Evolutionary conservation across 2,888 invertebrate genomes (phyloP), one percentile per base, ranked within the genome.

Genomic region (Pollenia labialis): DNA sequence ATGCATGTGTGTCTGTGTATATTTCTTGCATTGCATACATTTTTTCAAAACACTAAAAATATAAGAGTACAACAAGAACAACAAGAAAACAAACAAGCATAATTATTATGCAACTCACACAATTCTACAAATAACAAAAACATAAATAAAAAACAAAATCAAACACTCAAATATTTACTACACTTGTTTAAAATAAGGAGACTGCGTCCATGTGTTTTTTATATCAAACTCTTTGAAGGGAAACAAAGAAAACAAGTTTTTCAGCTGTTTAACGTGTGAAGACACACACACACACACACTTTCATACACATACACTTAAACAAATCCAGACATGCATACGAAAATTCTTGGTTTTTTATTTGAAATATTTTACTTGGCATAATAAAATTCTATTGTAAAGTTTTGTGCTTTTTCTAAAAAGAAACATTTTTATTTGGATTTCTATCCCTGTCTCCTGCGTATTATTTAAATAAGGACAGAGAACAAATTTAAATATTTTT

Each of bases 21-120:
- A 6, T 32, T 4, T 32, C 0, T 32, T 32, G 2, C 6, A 32
- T 32, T 32, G 32, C 32, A 32, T 32, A 32, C 1, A 32, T 4
- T 0, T 32, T 32, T 32, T 32, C 0, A 32, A 32, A 32, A 32
- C 32, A 32, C 32, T 32, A 32, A 1, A 32, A 32, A 32, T 32
- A 32, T 32, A 32, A 32, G 32, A 32, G 32, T 32, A 32, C 6
- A 32, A 32, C 32, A 62, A 52, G 18, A 10, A 12, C 10, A 62
- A 62, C 8, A 4, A 52, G 10, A 54, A 64, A 40, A 68, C 9
- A 68, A 23, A 32, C 42, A 56, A 66, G 68, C 54, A 23, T 69
- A 74, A 82, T 82, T 85, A 48, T 79, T 74, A 85, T 82, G 75
- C 79, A 64, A 69, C 50, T 79, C 82, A 80, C 74, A 82, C 58